A percentile compares a stretch with the other conserved stretches of the same genome.
Conservation (phyloP, 2,888 invertebrate genomes). For the Clistopyga incitator region DNA sequence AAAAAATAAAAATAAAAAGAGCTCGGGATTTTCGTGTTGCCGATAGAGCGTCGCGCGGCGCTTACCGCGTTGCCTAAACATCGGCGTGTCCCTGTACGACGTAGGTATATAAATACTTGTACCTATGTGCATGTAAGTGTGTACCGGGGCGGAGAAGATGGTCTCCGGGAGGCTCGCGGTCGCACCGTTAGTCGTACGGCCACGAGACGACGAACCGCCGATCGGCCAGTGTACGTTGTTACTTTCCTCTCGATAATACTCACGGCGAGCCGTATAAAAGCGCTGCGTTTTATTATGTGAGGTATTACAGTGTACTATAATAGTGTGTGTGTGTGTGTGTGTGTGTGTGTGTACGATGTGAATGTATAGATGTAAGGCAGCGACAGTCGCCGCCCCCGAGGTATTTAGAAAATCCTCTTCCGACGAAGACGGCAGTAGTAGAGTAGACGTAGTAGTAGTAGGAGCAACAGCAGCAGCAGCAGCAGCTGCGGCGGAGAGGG, state of each 20-base stretch:
- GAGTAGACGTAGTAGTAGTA: not conserved
- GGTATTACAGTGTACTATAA: not conserved
- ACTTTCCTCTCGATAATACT: constrained; percentile 1
- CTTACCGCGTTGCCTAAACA: constrained; percentile 24
- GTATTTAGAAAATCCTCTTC: constrained; percentile 53
- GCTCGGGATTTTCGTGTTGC: not conserved
- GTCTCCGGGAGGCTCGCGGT: constrained; percentile 15
- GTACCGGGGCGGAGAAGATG: constrained; percentile 29
- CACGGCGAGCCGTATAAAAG: not conserved
- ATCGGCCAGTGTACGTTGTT: not conserved
- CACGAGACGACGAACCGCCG: constrained; percentile 33
- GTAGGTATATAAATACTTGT: constrained; percentile 27
- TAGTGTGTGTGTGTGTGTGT: not conserved
- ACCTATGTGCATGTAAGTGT: not conserved
- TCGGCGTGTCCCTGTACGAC: constrained; percentile 23
- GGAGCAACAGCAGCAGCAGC: constrained; percentile 1
- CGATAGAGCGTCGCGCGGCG: constrained; percentile 2
- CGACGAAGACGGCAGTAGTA: constrained; percentile 23
- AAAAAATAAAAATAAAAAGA: no score
- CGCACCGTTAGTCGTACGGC: constrained; percentile 58
- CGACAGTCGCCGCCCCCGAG: constrained; percentile 38
- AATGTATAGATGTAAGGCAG: constrained; percentile 14
- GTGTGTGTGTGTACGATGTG: not conserved
- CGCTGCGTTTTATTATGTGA: not conserved
- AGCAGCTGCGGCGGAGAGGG: not conserved